Evolutionary conservation across 2,888 invertebrate species (phyloP).

Genomic region (Alloscopus bannaensis): DNA sequence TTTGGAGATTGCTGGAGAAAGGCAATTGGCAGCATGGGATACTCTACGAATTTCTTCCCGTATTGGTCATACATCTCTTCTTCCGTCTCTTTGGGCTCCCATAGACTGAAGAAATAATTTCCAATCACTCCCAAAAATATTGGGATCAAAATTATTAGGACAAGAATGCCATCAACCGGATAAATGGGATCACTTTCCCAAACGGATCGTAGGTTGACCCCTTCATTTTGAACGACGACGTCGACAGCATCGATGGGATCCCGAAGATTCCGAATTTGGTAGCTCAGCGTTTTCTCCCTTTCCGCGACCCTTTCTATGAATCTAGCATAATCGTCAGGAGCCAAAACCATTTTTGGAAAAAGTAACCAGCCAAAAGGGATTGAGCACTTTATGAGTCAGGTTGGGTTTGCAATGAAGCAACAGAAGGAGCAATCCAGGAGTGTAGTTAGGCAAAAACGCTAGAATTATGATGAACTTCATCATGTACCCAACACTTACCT

Average conservation of each 20-base stretch:
- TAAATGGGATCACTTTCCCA: conserved; percentile 40
- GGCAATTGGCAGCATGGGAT: conserved; percentile 45
- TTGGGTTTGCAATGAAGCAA: too few species aligned
- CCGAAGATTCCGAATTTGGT: conserved; percentile 2
- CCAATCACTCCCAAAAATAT: conserved; percentile 34
- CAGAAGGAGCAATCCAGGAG: too few species aligned
- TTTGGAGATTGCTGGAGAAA: conserved; percentile 43
- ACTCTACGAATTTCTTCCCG: conserved; percentile 41
- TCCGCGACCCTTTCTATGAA: conserved; percentile 1
- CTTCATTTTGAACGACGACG: conserved; percentile 14
- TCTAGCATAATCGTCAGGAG: neutral
- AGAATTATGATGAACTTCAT: too few species aligned
- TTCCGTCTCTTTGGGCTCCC: conserved; percentile 37
- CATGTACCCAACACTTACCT: too few species aligned
- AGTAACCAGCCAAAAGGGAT: neutral
- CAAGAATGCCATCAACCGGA: conserved; percentile 1
- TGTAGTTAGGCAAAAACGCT: too few species aligned
- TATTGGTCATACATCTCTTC: conserved; percentile 49
- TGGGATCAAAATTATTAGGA: conserved; percentile 30
- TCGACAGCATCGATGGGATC: conserved; percentile 36
- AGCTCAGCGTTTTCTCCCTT: neutral
- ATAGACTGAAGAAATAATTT: neutral
- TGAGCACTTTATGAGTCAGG: too few species aligned
- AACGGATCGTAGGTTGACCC: conserved; percentile 18
- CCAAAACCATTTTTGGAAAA: too few species aligned